Conservation (phyloP, 1,140 invertebrate species). For the Battus philenor region DNA sequence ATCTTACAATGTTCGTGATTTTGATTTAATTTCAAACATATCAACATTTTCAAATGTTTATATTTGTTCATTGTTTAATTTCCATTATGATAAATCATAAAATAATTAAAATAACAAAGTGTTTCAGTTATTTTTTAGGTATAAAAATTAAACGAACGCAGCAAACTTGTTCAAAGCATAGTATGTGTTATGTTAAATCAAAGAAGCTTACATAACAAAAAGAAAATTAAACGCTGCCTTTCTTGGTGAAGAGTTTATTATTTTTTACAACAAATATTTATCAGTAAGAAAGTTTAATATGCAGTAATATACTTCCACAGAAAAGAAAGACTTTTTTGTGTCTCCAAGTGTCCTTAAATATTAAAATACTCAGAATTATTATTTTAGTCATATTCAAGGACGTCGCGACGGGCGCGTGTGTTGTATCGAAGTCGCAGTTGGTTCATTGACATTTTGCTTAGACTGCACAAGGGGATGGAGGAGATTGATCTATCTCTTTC, state of each 20-base stretch:
- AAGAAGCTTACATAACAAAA: neutral
- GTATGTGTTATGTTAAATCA: neutral
- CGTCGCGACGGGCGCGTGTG: slow-evolving; percentile 35
- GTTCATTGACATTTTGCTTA: slow-evolving; percentile 68
- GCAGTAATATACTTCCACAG: neutral
- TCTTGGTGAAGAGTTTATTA: no score
- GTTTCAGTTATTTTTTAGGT: no score
- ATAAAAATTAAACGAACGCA: no score
- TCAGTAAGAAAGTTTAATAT: neutral
- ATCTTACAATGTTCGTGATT: neutral
- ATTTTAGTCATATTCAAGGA: slow-evolving; percentile 39
- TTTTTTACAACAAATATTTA: no score
- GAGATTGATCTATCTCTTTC: slow-evolving; percentile 23
- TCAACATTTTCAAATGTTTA: no score
- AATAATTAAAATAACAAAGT: no score
- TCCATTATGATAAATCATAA: no score
- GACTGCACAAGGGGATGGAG: slow-evolving; percentile 48
- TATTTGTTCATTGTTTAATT: no score
- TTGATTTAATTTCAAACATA: neutral
- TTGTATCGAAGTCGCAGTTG: slow-evolving; percentile 47
- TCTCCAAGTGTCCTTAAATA: neutral
- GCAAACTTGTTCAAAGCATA: no score
- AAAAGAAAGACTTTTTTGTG: neutral
- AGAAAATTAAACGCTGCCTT: no score
- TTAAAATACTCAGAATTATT: slow-evolving; percentile 27